A percentile compares a stretch with the other conserved stretches of the same genome.
phyloP scores from a whole-genome alignment of 2,888 invertebrate species.

The Clunio marinus region DNA sequence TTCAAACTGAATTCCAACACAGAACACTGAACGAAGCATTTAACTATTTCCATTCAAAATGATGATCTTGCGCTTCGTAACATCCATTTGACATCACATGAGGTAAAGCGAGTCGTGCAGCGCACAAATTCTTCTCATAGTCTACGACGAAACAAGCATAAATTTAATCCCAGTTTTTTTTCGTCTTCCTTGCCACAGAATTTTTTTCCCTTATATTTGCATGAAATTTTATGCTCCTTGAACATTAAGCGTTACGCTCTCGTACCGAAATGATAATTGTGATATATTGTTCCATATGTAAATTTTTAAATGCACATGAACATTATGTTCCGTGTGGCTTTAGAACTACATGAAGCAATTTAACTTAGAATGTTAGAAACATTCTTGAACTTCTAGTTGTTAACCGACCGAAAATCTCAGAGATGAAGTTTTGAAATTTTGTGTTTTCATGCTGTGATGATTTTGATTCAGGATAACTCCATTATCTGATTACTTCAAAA shows the following conservation, averaged over 20 bases:
- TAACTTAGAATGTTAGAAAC: too few species aligned
- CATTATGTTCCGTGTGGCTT: not conserved
- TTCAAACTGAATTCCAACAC: not conserved
- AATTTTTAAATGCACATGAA: slow-evolving; percentile 26
- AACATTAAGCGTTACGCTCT: not conserved
- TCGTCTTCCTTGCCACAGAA: not conserved
- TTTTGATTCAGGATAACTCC: too few species aligned
- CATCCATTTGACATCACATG: not conserved
- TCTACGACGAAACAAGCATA: slow-evolving; percentile 14
- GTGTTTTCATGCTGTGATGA: too few species aligned
- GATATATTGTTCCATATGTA: slow-evolving; percentile 17
- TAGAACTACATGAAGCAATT: not conserved
- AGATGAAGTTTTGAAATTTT: too few species aligned
- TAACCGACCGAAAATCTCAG: too few species aligned
- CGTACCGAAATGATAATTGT: slow-evolving; percentile 23
- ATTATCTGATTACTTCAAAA: too few species aligned
- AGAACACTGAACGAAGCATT: not conserved
- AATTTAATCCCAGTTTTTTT: slow-evolving; percentile 17
- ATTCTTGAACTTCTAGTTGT: too few species aligned
- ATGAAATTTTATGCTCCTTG: slow-evolving; percentile 17
- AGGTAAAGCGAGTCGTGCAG: not conserved
- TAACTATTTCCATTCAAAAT: not conserved
- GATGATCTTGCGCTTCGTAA: not conserved
- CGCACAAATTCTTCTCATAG: not conserved
- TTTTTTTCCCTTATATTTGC: not conserved